Base-by-base conservation (phyloP, 2,888 invertebrate species). In the Phortica magna region DNA sequence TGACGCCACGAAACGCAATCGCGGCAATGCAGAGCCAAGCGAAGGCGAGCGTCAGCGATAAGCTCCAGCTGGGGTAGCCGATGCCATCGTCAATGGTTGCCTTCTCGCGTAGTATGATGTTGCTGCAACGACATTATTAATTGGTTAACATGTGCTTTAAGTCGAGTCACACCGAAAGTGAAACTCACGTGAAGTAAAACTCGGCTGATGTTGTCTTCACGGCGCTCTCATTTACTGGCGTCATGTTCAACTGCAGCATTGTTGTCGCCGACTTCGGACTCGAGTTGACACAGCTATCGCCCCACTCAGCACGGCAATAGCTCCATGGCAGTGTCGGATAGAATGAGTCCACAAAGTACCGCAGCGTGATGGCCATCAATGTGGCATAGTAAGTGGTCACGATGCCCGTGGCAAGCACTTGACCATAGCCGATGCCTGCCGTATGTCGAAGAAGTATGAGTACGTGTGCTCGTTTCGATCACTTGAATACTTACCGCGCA, bases 351-450 rank as follows among this genome's bases (percentile, higher is more conserved):
- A 94, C 88, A 80, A 95, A 92, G 89, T 95, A 95, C 83, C 93
- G 94, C 39, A 95, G 85, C 0, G 94, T 94, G 70, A 95, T 84
- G 0, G 94, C 94, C 94, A 95, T 95, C 73, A 95, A 84, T 5
- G 94, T 93, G 79, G 94, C 94, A 89, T 95, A 95, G 84, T 95
- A 95, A 10, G 94, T 94, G 14, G 94, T 93, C 0, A 95, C 94
- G 75, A 93, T 93, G 42, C 91, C 91, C 1, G 93, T 93, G 7
- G 93, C 93, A 31, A 94, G 80, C 2, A 93, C 91, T 83, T 94
- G 93, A 0, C 94, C 94, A 82, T 93, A 93, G 9, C 94, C 94
- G 19, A 94, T 91, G 72, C 94, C 94, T 94, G 64, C 22, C 61
- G 31, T 31, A 22, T 31, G 10, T 10, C 41, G 22, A 17, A 59